phyloP scores from a whole-genome alignment of 2,797 vertebrate species.

The Mus caroli region DNA sequence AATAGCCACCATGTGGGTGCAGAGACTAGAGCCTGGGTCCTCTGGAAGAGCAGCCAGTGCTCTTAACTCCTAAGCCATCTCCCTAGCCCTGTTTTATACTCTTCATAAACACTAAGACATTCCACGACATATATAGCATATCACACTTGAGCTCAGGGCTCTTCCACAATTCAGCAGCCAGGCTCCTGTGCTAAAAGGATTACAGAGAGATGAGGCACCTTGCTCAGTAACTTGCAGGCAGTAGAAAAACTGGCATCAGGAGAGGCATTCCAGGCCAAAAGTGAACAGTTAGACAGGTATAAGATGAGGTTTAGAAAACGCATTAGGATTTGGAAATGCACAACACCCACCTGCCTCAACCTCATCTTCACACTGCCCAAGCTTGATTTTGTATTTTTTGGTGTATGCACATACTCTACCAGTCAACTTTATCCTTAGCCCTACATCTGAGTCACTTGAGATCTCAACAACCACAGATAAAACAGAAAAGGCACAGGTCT shows the following conservation, averaged over 20 bases:
- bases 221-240: background rate
- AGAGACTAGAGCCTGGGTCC: background rate
- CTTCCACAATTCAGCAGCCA: background rate
- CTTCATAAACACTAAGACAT: background rate
- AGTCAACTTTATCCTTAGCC: background rate
- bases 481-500: background rate
- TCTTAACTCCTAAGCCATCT: background rate
- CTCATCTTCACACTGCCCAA: background rate
- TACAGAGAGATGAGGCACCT: background rate
- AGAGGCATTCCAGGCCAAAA: background rate
- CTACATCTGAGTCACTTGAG: background rate
- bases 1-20: background rate
- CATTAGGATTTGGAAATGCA: background rate
- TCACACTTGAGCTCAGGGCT: background rate
- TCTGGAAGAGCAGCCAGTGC: background rate
- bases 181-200: background rate
- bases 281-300: background rate
- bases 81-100: background rate
- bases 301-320: background rate
- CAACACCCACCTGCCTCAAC: background rate
- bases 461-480: background rate
- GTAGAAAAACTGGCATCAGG: background rate
- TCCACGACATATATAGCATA: background rate
- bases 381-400: background rate
- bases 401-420: background rate